Evolutionary conservation across 2,797 vertebrate species (phyloP).

Genomic region (Anolis apletophallus): DNA sequence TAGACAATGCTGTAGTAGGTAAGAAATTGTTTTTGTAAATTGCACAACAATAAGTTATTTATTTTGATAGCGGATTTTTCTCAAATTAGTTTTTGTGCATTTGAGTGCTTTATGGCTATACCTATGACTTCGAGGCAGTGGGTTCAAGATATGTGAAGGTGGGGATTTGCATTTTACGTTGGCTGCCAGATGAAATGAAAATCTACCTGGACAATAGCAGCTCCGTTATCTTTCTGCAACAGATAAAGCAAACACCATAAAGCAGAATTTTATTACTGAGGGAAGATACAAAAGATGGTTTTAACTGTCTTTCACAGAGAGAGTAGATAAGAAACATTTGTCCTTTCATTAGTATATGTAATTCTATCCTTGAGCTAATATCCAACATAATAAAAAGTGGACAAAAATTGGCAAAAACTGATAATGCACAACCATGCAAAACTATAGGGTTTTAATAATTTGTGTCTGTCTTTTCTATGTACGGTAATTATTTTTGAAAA

Average conservation of each 20-base stretch:
- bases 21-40: conserved; percentile 38
- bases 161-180: conserved; percentile 52
- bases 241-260: conserved; percentile 61
- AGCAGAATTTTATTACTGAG: conserved; percentile 34
- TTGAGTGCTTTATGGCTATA: conserved; percentile 40
- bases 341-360: conserved; percentile 55
- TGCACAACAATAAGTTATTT: conserved; percentile 10
- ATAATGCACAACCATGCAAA: conserved; percentile 27
- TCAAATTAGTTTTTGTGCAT: conserved; percentile 44
- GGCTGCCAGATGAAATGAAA: conserved; percentile 57
- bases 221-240: conserved; percentile 54
- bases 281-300: conserved; percentile 29
- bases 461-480: conserved; percentile 55
- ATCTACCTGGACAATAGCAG: conserved; percentile 54
- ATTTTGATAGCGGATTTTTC: conserved; percentile 45
- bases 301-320: conserved; percentile 31
- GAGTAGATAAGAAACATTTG: conserved; percentile 31
- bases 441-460: conserved; percentile 39
- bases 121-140: conserved; percentile 49
- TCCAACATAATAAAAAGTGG: conserved; percentile 44
- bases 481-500: conserved; percentile 41
- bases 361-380: conserved; percentile 45
- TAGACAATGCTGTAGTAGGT: conserved; percentile 34
- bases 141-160: conserved; percentile 51
- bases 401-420: conserved; percentile 55